Base-by-base conservation (phyloP, 2,113 vertebrate species). In the Psettodes erumei region DNA sequence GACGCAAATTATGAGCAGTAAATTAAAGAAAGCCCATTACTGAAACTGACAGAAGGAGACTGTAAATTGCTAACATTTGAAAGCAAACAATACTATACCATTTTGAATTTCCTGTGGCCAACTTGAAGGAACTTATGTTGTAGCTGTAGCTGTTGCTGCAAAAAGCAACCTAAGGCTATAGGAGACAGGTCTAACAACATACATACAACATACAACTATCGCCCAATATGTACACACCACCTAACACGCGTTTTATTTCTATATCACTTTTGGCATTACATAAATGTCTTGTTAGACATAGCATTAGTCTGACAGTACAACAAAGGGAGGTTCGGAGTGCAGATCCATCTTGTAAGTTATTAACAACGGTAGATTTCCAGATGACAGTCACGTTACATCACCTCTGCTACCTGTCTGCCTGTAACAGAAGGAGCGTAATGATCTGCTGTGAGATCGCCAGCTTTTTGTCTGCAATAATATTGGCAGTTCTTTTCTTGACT, bases 1-100 rank as follows among this genome's bases (percentile, higher is more conserved):
- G 61, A 87, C 65, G 69, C 60, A 71, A 85, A 86, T 89, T 77
- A 75, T 78, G 50, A 81, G 84, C 78, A 42, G 60, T 89, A 88
- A 89, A 90, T 87, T 72, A 19, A 81, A 62, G 47, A 38, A 73
- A 69, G 51, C 1, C 42, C 32, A 75, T 77, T 77, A 75, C 62
- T 80, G 76, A 77, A 75, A 59, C 50, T 32, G 73, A 85, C 37
- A 61, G 8, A 27, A 77, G 53, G 40, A 85, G 60, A 79, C 65
- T 38, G 70, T 75, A 70, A 79, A 84, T 75, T 55, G 62, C 66
- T 66, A 64, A 75, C 37, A 45, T 77, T 47, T 77, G 43, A 37
- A 19, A 70, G 66, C 18, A 56, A 72, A 86, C 58, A 84, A 66
- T 69, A 35, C 15, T 42, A 13, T 2, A 30, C 30, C 40, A 15